Percentiles rank a stretch among this genome's conserved stretches.
Evolutionary conservation across 1,140 invertebrate species (phyloP).

Genomic region (Theocolax elegans): DNA sequence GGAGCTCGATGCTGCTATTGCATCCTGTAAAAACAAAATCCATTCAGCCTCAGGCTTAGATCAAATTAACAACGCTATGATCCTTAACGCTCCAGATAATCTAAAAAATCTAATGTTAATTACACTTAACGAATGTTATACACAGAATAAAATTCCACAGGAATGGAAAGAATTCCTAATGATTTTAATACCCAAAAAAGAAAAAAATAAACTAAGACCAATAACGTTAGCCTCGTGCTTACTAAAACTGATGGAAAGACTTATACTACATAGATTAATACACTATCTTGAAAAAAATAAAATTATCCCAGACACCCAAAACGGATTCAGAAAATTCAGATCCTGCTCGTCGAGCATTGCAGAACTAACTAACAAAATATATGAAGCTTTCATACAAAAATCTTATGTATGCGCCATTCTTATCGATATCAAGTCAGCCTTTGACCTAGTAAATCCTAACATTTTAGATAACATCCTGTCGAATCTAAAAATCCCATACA

Average conservation of each 20-base stretch:
- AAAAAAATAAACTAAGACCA: slow-evolving; percentile 24
- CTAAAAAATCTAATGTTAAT: not conserved
- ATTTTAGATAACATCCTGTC: slow-evolving; percentile 1
- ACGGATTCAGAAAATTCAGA: slow-evolving; percentile 35
- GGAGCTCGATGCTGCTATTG: no score
- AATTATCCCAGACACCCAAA: slow-evolving; percentile 2
- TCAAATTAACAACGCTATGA: slow-evolving; percentile 5
- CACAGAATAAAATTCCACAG: not conserved
- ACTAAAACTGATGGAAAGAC: not conserved
- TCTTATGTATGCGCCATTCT: not conserved
- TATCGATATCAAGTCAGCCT: slow-evolving; percentile 39
- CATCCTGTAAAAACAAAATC: not conserved
- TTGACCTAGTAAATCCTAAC: slow-evolving; percentile 2
- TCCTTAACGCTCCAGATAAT: not conserved
- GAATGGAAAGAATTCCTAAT: slow-evolving; percentile 27
- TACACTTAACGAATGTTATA: not conserved
- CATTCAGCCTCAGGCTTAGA: slow-evolving; percentile 7
- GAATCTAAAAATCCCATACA: not conserved
- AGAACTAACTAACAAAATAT: not conserved
- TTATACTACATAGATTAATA: no score
- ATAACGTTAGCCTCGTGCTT: slow-evolving; percentile 32
- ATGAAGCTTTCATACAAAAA: not conserved
- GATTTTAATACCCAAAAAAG: slow-evolving; percentile 33
- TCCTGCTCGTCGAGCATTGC: slow-evolving; percentile 13
- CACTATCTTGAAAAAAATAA: no score